Percentiles rank a stretch among this genome's conserved stretches.
These are phyloP conservation scores for Pontoporia blainvillei DNA, from an alignment of 2,113 vertebrate species.

Conservation along the genomic window DNA sequence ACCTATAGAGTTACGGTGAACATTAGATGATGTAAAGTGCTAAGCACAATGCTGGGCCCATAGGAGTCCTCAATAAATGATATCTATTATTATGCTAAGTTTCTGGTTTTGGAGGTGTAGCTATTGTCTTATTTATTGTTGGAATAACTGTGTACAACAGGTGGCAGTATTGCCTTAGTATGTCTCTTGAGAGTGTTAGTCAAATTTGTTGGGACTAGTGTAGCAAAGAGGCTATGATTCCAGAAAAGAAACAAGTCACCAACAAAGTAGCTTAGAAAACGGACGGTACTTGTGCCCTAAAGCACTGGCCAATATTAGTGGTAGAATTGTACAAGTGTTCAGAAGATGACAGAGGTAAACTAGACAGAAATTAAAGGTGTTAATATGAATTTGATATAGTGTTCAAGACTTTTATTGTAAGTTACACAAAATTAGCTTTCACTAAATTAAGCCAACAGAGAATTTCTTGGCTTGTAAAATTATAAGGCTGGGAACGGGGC, in stretches of 20 bases:
- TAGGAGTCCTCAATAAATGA: background rate
- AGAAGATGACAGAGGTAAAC: background rate
- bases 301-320: background rate
- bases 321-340: background rate
- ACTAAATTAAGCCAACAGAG: background rate
- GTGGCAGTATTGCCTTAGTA: background rate
- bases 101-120: background rate
- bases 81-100: background rate
- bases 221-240: background rate
- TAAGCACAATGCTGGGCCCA: background rate
- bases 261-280: background rate
- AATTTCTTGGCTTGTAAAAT: background rate
- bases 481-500: background rate
- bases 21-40: background rate
- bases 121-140: background rate
- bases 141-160: background rate
- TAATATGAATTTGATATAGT: background rate
- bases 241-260: background rate
- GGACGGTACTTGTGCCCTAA: background rate
- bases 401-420: background rate
- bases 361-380: background rate
- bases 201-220: background rate
- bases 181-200: background rate
- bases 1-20: background rate
- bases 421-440: background rate